Conservation (phyloP, 1,140 invertebrate species). For the Proales similis region DNA sequence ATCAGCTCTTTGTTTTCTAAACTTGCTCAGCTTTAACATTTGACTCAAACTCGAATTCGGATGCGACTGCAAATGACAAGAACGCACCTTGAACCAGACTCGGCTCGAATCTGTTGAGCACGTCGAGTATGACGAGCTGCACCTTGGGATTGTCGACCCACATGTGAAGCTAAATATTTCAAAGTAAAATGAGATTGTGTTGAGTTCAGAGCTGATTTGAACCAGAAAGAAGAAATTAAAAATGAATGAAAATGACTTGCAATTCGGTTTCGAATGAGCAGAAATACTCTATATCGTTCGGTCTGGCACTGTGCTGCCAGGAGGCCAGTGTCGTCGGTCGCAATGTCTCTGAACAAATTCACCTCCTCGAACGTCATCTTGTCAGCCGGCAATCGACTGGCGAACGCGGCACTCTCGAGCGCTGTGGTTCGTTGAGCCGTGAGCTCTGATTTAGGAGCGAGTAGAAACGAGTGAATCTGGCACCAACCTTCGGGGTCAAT, state of each 20-base stretch:
- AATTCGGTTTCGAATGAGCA: constrained; percentile 82
- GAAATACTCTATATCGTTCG: constrained; percentile 77
- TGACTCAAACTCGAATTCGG: background rate
- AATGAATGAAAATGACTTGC: constrained; percentile 50
- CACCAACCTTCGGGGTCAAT: no score
- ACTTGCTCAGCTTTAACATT: constrained; percentile 22
- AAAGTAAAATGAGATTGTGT: no score
- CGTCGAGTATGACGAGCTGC: constrained; percentile 75
- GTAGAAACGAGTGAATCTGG: no score
- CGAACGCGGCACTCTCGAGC: constrained; percentile 48
- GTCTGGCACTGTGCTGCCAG: constrained; percentile 65
- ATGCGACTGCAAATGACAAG: constrained; percentile 1
- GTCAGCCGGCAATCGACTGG: constrained; percentile 75
- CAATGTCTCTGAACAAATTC: constrained; percentile 80
- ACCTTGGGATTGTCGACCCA: constrained; percentile 93
- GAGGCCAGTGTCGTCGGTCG: constrained; percentile 46
- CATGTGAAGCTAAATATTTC: constrained; percentile 67
- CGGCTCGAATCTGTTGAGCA: constrained; percentile 59
- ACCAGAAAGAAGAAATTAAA: constrained; percentile 38
- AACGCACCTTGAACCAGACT: constrained; percentile 1
- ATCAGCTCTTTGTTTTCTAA: constrained; percentile 68
- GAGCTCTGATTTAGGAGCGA: no score
- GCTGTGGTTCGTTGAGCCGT: no score
- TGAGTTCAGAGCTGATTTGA: background rate
- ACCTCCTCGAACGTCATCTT: constrained; percentile 89